Conservation (phyloP, 2,888 invertebrate genomes). For the Belgica antarctica region DNA sequence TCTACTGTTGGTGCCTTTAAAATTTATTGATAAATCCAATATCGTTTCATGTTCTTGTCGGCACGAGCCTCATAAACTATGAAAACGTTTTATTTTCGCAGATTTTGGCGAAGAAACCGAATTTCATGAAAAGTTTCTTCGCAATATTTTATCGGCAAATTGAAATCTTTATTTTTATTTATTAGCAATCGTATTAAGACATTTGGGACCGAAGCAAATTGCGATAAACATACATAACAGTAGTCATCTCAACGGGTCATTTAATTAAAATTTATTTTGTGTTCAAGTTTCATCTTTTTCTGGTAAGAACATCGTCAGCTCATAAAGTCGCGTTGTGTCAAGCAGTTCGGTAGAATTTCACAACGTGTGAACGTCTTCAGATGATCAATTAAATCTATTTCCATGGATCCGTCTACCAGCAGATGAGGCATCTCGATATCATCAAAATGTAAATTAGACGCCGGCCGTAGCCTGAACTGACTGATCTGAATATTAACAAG, state of each 20-base stretch:
- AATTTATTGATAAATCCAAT: constrained; percentile 14
- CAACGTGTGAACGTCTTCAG: not conserved
- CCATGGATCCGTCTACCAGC: not conserved
- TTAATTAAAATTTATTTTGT: constrained; percentile 43
- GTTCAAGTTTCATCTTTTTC: constrained; percentile 21
- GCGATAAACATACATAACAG: constrained; percentile 33
- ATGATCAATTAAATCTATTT: not conserved
- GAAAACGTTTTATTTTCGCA: not conserved
- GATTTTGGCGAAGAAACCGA: not conserved
- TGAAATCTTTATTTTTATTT: constrained; percentile 39
- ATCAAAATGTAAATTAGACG: constrained; percentile 1
- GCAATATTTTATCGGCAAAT: constrained; percentile 26
- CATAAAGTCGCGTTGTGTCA: not conserved
- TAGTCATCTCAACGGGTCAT: constrained; percentile 39
- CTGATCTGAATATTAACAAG: constrained; percentile 23
- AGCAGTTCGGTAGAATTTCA: not conserved
- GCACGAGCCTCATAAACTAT: constrained; percentile 8
- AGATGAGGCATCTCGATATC: not conserved
- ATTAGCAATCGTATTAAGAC: constrained; percentile 27
- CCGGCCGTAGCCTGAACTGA: not conserved
- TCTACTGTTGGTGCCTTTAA: not conserved
- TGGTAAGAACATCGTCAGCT: not conserved
- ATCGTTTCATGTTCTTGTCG: constrained; percentile 3
- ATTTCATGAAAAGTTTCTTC: constrained; percentile 1
- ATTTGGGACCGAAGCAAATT: constrained; percentile 27